Conservation (phyloP, 2,797 vertebrate species). For the Anisognathus igniventris region DNA sequence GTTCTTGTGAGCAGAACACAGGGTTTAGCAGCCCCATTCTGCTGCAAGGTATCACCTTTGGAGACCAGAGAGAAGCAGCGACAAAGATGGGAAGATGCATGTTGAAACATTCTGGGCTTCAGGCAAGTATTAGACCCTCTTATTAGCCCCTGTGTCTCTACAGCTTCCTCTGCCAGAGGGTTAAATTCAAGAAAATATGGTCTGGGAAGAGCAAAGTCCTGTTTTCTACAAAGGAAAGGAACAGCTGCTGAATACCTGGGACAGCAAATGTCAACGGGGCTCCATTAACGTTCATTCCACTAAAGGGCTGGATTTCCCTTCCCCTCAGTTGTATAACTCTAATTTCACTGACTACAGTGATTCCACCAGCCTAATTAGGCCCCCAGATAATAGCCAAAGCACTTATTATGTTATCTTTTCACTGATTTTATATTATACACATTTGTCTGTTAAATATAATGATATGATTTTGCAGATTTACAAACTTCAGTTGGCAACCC, state of each 20-base stretch:
- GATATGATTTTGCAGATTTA: constrained; percentile 31
- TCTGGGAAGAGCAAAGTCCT: neutral
- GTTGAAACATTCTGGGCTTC: neutral
- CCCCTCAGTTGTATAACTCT: constrained; percentile 13
- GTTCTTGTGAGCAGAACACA: neutral
- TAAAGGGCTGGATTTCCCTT: constrained; percentile 37
- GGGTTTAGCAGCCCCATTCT: neutral
- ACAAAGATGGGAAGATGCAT: neutral
- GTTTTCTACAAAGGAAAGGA: neutral
- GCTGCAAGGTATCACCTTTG: neutral
- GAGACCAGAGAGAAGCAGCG: neutral
- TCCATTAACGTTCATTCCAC: neutral
- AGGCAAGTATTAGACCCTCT: neutral
- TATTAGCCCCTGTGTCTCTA: neutral
- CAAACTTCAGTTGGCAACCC: neutral
- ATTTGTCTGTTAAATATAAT: constrained; percentile 49
- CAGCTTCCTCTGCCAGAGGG: neutral
- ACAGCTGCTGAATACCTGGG: constrained; percentile 37
- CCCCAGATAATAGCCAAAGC: constrained; percentile 58
- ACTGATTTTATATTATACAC: constrained; percentile 59
- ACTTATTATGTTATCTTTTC: constrained; percentile 63
- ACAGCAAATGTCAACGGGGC: constrained; percentile 36
- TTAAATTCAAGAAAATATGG: neutral
- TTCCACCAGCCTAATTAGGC: constrained; percentile 54
- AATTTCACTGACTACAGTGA: constrained; percentile 49